Conservation (phyloP, 2,888 invertebrate genomes). For the Tenthredo amoena region DNA sequence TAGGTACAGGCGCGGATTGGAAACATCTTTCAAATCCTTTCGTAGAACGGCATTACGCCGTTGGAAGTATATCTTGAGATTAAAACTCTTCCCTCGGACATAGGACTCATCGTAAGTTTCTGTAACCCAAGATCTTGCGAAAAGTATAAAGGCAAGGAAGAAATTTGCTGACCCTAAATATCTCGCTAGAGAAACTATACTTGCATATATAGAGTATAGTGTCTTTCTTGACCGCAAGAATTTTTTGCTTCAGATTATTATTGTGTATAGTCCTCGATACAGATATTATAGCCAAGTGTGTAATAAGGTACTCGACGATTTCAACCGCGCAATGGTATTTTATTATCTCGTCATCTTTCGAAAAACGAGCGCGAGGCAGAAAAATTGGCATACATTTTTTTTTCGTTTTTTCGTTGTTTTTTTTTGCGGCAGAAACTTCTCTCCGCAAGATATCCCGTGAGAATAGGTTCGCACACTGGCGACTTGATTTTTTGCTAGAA, state of each 20-base stretch:
- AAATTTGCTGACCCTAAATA: conserved; percentile 40
- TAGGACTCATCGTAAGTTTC: conserved; percentile 28
- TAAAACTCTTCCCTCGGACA: conserved; percentile 23
- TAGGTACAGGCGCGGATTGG: neutral
- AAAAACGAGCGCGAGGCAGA: neutral
- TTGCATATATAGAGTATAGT: neutral
- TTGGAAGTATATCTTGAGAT: conserved; percentile 23
- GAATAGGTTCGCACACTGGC: conserved; percentile 6
- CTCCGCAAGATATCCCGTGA: neutral
- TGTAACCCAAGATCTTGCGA: conserved; percentile 21
- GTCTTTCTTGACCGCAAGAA: conserved; percentile 1
- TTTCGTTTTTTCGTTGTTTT: too few species aligned
- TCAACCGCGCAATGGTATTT: neutral
- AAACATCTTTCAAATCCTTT: neutral
- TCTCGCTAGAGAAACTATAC: neutral
- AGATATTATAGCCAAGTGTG: neutral
- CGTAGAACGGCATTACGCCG: neutral
- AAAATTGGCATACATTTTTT: neutral
- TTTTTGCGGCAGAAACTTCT: neutral
- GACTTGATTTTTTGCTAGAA: conserved; percentile 35
- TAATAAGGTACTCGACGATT: neutral
- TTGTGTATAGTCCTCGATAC: neutral
- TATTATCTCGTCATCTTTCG: neutral
- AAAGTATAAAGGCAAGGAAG: neutral
- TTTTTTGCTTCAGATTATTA: neutral